Base-by-base conservation (phyloP, 2,113 vertebrate genomes). In the crab-eating macaque (Macaca fascicularis) region DNA sequence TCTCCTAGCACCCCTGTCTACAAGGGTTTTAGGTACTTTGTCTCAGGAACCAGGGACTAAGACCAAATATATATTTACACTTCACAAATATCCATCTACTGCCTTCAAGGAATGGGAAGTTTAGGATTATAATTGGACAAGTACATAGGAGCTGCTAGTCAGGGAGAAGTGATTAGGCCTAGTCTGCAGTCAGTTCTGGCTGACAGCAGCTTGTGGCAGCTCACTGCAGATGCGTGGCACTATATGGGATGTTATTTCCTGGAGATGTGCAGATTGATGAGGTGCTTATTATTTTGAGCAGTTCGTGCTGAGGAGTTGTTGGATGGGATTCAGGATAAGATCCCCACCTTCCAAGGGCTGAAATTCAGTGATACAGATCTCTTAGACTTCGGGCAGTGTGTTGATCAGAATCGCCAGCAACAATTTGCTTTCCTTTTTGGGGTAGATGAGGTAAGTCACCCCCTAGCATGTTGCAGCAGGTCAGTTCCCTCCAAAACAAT, bases 291-390 rank as follows among this genome's bases (percentile, higher is more conserved):
- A 16, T 98, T 94, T 74, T 95, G 43, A 95, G 87, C 98, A 99
- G 99, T 99, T 97, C 97, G 89, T 12, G 99, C 97, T 8, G 98
- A 98, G 93, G 99, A 99, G 74, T 38, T 99, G 96, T 86, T 99
- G 96, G 98, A 99, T 17, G 99, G 98, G 19, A 99, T 99, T 72
- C 99, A 99, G 97, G 96, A 98, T 10, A 83, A 94, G 83, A 99
- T 99, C 96, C 99, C 99, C 75, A 99, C 98, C 74, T 99, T 99
- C 98, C 98, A 98, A 75, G 99, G 99, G 0, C 94, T 99, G 97
- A 99, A 99, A 98, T 99, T 99, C 98, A 99, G 98, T 3, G 98
- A 99, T 92, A 98, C 45, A 0, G 99, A 99, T 97, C 99, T 99
- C 96, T 97, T 99, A 98, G 99, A 99, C 98, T 99, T 99, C 23